phyloP scores from a whole-genome alignment of 2,113 vertebrate species.

The Delphinus delphis region DNA sequence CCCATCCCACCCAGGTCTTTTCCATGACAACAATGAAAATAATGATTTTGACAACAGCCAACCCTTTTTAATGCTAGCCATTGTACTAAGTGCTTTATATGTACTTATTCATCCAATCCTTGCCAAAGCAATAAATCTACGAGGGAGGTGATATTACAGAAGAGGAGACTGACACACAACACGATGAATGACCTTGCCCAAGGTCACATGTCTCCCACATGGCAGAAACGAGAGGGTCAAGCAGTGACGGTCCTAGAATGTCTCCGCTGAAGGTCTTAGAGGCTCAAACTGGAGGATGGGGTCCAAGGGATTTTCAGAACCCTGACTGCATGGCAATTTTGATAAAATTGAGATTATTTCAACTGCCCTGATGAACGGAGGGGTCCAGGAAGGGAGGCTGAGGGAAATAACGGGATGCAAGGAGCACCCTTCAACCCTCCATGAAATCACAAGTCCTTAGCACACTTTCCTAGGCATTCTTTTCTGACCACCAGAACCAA shows the following conservation, averaged over 20 bases:
- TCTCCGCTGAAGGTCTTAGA: fast-evolving
- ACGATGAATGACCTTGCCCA: fast-evolving
- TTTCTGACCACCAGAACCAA: no score
- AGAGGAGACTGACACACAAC: background rate
- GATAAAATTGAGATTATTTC: fast-evolving
- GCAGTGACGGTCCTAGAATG: fast-evolving
- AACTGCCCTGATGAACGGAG: fast-evolving
- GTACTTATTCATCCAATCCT: fast-evolving
- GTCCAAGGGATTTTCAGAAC: fast-evolving
- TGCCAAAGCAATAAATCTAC: background rate
- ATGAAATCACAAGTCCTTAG: fast-evolving
- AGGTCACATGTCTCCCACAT: background rate
- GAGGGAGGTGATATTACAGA: fast-evolving
- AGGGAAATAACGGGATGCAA: fast-evolving
- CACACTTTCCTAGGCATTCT: fast-evolving
- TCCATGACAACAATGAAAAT: background rate
- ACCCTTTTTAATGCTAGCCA: background rate
- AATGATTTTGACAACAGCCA: background rate
- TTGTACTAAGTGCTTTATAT: fast-evolving
- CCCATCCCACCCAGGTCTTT: fast-evolving
- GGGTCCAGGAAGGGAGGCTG: background rate
- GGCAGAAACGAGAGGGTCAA: fast-evolving
- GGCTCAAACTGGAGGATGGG: fast-evolving
- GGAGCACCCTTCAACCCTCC: fast-evolving
- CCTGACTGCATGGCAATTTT: fast-evolving